Evolutionary conservation across 2,797 vertebrate species (phyloP).

Genomic region (Graptemys geographica): DNA sequence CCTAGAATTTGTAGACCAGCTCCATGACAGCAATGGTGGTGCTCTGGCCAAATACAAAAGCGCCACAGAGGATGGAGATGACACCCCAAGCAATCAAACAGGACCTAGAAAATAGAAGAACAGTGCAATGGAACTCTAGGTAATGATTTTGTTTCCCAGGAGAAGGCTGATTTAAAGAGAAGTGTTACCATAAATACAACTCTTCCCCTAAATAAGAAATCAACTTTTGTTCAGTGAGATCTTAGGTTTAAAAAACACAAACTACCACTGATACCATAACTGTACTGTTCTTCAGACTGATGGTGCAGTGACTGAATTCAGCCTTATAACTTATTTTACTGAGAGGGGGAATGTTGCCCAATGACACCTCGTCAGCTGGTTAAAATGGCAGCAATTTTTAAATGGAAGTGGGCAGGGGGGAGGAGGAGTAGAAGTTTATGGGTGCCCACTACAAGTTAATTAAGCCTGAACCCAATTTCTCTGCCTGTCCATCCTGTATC

Average conservation of each 20-base stretch:
- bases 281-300: not conserved
- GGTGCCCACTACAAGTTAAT: not conserved
- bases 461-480: not conserved
- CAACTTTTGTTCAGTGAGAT: not conserved
- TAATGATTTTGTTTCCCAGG: not conserved
- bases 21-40: conserved; percentile 88
- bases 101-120: conserved; percentile 77
- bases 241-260: not conserved
- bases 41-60: conserved; percentile 96
- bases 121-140: not conserved
- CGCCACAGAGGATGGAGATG: conserved; percentile 87
- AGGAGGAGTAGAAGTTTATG: not conserved
- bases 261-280: not conserved
- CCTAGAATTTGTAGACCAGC: conserved; percentile 79
- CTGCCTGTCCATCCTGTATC: not conserved
- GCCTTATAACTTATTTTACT: not conserved
- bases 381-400: not conserved
- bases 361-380: not conserved
- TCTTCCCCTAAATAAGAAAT: not conserved
- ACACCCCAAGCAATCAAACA: conserved; percentile 88
- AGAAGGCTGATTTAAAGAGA: not conserved
- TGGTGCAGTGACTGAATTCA: not conserved
- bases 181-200: not conserved
- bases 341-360: not conserved
- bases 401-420: not conserved